Percentiles rank a stretch among this genome's conserved stretches.
Conservation (phyloP, 2,113 vertebrate species). For the Notarius lentiginosus region DNA sequence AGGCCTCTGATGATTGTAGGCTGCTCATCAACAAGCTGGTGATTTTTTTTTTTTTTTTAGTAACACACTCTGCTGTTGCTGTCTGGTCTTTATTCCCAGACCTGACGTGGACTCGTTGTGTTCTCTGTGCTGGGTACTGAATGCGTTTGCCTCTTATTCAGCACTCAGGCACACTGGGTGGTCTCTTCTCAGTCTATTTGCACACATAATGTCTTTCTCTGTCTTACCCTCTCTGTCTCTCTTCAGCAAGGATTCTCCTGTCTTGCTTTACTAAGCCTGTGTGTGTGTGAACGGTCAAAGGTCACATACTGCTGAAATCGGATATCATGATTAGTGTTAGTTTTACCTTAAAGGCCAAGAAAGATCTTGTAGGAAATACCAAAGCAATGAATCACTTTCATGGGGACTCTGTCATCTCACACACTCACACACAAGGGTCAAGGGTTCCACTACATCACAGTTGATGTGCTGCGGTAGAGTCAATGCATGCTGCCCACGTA, state of each 20-base stretch:
- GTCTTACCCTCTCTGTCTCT: constrained; percentile 29
- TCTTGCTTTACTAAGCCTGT: neutral
- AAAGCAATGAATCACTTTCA: constrained; percentile 23
- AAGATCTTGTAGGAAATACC: constrained; percentile 38
- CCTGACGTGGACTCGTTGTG: neutral
- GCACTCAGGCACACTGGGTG: constrained; percentile 11
- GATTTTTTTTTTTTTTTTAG: constrained; percentile 12
- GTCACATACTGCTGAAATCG: constrained; percentile 26
- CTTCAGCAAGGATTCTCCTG: neutral
- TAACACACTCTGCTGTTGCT: constrained; percentile 1
- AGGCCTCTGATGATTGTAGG: neutral
- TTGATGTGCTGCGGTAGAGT: constrained; percentile 11
- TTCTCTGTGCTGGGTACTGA: neutral
- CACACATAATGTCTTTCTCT: constrained; percentile 37
- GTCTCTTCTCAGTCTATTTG: constrained; percentile 44
- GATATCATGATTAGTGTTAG: constrained; percentile 2
- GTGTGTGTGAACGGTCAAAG: constrained; percentile 3
- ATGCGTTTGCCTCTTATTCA: constrained; percentile 36
- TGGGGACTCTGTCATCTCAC: constrained; percentile 15
- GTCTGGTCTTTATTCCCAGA: constrained; percentile 33
- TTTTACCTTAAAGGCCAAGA: constrained; percentile 18
- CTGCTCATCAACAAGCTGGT: constrained; percentile 10
- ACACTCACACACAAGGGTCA: constrained; percentile 13
- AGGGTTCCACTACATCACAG: constrained; percentile 12
- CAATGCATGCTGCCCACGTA: constrained; percentile 36